Percentiles rank a stretch among this genome's conserved stretches.
Conservation (phyloP, 2,888 invertebrate species). For the Cenopis cana region DNA sequence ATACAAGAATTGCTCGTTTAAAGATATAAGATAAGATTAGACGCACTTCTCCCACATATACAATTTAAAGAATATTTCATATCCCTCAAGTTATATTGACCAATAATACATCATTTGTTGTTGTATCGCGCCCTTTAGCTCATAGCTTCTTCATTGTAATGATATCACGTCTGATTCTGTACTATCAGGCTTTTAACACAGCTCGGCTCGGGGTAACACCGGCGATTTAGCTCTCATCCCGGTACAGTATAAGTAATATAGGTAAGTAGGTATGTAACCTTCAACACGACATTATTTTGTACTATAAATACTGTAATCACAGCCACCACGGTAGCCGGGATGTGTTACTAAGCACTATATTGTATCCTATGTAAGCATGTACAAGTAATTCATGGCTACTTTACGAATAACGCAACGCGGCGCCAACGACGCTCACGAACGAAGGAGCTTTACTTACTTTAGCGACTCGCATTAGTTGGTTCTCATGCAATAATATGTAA, state of each 20-base stretch:
- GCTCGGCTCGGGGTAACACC: no score
- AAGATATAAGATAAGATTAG: no score
- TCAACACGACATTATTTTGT: no score
- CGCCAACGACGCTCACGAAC: constrained; percentile 19
- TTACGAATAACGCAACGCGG: constrained; percentile 14
- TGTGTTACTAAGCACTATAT: no score
- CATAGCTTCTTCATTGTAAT: constrained; percentile 31
- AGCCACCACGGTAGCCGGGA: no score
- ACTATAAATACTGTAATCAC: no score
- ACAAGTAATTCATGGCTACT: constrained; percentile 17
- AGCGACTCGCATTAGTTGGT: constrained; percentile 47
- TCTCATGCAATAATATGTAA: constrained; percentile 54
- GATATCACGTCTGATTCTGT: constrained; percentile 33
- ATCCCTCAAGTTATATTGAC: constrained; percentile 4
- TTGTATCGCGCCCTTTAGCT: constrained; percentile 18
- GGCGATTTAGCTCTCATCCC: no score
- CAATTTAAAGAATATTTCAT: neutral
- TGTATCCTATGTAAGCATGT: neutral
- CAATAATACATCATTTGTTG: constrained; percentile 14
- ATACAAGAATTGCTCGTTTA: no score
- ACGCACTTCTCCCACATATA: neutral
- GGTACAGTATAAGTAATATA: no score
- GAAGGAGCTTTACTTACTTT: constrained; percentile 18
- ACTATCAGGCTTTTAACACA: neutral
- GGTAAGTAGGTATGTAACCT: no score